Percentiles rank a stretch among this genome's conserved stretches.
Evolutionary conservation across 53 echinoderm and acorn worm genomes (phyloP).

Genomic region (Henricia sp.): DNA sequence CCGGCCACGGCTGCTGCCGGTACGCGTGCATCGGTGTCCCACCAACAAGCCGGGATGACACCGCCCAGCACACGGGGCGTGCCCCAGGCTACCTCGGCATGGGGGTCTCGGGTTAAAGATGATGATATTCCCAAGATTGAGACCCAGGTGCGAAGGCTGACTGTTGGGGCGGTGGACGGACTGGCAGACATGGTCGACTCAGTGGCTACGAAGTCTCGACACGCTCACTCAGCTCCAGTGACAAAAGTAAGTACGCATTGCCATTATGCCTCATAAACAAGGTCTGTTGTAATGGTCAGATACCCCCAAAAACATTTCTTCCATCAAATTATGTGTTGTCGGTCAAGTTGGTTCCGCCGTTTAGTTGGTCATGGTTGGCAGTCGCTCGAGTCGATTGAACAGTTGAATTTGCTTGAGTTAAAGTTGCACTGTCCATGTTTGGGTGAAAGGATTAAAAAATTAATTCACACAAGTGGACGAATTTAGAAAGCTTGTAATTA

Average conservation of each 20-base stretch:
- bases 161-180: slow-evolving; percentile 89
- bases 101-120: slow-evolving; percentile 23
- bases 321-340: background rate
- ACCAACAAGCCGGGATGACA: slow-evolving; percentile 3
- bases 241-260: slow-evolving; percentile 66
- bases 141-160: slow-evolving; percentile 75
- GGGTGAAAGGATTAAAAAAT: too few relatives aligned
- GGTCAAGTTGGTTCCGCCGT: too few relatives aligned
- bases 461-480: too few relatives aligned
- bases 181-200: slow-evolving; percentile 72
- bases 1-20: slow-evolving; percentile 87
- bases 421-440: too few relatives aligned
- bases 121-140: slow-evolving; percentile 68
- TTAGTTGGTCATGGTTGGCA: too few relatives aligned
- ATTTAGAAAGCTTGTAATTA: too few relatives aligned
- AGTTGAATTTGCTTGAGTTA: too few relatives aligned
- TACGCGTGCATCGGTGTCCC: slow-evolving; percentile 60
- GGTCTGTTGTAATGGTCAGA: background rate
- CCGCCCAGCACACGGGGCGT: slow-evolving; percentile 47
- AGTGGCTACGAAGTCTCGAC: slow-evolving; percentile 53
- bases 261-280: background rate
- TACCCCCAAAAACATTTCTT: background rate
- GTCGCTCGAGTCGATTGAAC: too few relatives aligned
- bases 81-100: slow-evolving; percentile 9
- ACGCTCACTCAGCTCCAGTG: slow-evolving; percentile 63